Evolutionary conservation across 2,888 invertebrate species (phyloP).

Genomic region (Chrysolina americana): DNA sequence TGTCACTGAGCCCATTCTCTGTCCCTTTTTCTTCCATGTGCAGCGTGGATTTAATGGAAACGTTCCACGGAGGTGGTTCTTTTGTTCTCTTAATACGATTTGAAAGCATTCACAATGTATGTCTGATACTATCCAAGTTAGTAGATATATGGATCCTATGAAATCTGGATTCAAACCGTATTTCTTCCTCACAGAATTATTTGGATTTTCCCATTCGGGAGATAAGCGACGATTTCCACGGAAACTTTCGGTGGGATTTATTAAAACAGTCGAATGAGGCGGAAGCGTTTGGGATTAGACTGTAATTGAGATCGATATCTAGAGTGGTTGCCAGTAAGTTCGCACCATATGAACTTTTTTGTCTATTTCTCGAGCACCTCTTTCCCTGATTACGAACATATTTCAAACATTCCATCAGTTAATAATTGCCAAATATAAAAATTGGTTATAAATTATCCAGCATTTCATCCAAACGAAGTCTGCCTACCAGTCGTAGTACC

Average conservation of each 20-base stretch:
- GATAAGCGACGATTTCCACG: slow-evolving; percentile 12
- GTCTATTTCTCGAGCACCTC: too few species aligned
- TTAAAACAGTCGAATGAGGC: slow-evolving; percentile 1
- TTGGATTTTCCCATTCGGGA: slow-evolving; percentile 12
- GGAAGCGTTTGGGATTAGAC: background rate
- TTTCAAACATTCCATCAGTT: too few species aligned
- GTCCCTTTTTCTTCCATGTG: slow-evolving; percentile 44
- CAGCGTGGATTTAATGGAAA: slow-evolving; percentile 52
- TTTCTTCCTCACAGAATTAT: slow-evolving; percentile 33
- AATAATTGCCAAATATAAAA: too few species aligned
- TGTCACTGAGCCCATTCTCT: slow-evolving; percentile 13
- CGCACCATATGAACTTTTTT: too few species aligned
- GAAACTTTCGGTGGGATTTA: background rate
- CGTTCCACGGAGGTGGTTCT: slow-evolving; percentile 48
- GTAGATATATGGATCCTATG: slow-evolving; percentile 51
- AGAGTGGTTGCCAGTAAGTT: background rate
- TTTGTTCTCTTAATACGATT: slow-evolving; percentile 56
- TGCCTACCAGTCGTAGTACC: too few species aligned
- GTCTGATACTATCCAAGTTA: slow-evolving; percentile 49
- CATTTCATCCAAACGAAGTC: too few species aligned
- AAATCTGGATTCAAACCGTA: slow-evolving; percentile 49
- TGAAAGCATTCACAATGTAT: slow-evolving; percentile 53
- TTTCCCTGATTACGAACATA: too few species aligned
- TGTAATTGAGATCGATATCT: slow-evolving; percentile 9
- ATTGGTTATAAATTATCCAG: too few species aligned